Percentiles rank a stretch among this genome's conserved stretches.
These are phyloP conservation scores for Andrena haemorrhoa DNA, from an alignment of 2,888 invertebrate species.

Conservation along the genomic window DNA sequence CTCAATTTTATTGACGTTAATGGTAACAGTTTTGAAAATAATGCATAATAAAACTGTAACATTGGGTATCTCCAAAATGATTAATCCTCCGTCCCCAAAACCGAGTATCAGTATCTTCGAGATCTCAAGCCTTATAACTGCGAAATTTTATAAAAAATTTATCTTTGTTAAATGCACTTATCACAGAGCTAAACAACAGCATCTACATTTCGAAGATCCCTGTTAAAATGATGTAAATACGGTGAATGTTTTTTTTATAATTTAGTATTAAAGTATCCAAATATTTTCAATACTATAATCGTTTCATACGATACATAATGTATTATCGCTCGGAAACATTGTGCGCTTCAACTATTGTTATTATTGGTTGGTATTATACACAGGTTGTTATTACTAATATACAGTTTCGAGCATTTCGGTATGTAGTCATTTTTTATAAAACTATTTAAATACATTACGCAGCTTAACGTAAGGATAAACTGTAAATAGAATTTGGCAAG, in stretches of 20 bases:
- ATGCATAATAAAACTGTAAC: no score
- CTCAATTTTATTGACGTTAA: no score
- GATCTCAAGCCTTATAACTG: no score
- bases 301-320: conserved; percentile 42
- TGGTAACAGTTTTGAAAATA: no score
- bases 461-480: conserved; percentile 61
- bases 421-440: conserved; percentile 59
- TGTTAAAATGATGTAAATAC: conserved; percentile 39
- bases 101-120: no score
- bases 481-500: conserved; percentile 76
- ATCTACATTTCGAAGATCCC: not conserved
- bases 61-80: no score
- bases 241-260: conserved; percentile 44
- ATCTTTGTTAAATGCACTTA: no score
- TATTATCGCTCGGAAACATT: conserved; percentile 38
- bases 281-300: conserved; percentile 43
- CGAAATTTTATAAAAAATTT: no score
- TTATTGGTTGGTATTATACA: not conserved
- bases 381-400: conserved; percentile 68
- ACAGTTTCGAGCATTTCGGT: conserved; percentile 68
- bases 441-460: conserved; percentile 51
- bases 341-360: conserved; percentile 73
- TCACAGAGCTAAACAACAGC: not conserved
- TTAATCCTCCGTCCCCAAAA: no score
- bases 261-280: conserved; percentile 45